A percentile compares a stretch with the other conserved stretches of the same genome.
These are phyloP conservation scores for Anisognathus igniventris DNA, from an alignment of 2,797 vertebrate genomes.

Conservation along the genomic window DNA sequence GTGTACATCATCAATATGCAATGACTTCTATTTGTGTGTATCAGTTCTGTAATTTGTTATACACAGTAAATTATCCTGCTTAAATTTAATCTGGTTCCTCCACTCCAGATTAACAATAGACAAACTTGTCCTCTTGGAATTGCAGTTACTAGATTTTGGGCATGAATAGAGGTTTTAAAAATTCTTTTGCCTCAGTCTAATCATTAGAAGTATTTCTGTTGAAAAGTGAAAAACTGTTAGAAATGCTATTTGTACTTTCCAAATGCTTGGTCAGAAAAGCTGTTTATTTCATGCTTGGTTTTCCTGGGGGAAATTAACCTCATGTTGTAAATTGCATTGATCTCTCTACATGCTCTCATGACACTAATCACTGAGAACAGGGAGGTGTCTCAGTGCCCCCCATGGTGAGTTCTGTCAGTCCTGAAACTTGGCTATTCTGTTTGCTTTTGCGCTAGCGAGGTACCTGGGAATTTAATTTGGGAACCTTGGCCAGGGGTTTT, in stretches of 20 bases:
- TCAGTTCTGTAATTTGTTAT: not conserved
- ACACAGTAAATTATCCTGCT: not conserved
- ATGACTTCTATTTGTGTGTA: not conserved
- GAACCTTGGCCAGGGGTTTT: not conserved
- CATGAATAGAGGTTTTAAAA: not conserved
- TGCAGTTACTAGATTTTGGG: not conserved
- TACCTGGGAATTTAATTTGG: not conserved
- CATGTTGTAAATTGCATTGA: not conserved
- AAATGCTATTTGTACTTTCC: not conserved
- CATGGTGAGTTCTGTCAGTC: accelerated
- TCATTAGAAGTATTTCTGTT: not conserved
- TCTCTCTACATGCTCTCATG: not conserved
- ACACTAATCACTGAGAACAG: not conserved
- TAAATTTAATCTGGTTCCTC: not conserved
- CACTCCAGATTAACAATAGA: not conserved
- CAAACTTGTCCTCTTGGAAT: not conserved
- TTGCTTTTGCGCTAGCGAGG: not conserved
- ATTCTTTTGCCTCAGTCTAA: not conserved
- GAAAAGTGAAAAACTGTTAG: not conserved
- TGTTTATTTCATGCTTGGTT: not conserved
- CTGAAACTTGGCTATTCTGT: not conserved
- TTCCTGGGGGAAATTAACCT: not conserved
- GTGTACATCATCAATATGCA: not conserved
- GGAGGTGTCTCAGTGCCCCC: not conserved
- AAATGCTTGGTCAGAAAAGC: not conserved